phyloP scores from a whole-genome alignment of 2,888 invertebrate species.

The Tiliacea aurago region DNA sequence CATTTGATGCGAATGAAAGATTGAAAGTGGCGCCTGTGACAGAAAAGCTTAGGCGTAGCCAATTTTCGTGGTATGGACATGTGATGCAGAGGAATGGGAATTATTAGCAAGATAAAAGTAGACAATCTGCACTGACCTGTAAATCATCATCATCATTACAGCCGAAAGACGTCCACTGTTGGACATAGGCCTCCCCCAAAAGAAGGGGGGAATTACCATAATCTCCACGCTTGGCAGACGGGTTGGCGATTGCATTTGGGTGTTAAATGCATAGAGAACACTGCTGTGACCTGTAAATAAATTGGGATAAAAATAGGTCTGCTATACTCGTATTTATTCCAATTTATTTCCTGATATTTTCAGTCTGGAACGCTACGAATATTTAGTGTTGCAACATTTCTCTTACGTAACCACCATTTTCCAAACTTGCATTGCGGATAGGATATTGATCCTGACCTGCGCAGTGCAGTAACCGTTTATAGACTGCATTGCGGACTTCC shows the following conservation, averaged over 20 bases:
- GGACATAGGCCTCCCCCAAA: no score
- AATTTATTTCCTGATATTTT: neutral
- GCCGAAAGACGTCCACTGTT: no score
- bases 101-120: neutral
- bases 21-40: neutral
- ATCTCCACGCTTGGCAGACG: no score
- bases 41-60: neutral
- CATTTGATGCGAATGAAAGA: neutral
- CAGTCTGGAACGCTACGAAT: neutral
- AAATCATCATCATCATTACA: no score
- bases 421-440: neutral
- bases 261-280: no score
- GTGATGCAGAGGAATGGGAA: neutral
- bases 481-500: neutral
- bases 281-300: no score
- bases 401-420: neutral
- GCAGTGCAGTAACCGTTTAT: neutral
- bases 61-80: neutral
- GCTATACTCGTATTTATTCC: no score
- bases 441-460: slow-evolving; percentile 9
- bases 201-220: no score
- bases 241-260: no score
- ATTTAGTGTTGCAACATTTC: neutral
- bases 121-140: neutral
- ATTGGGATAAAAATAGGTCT: neutral